phyloP scores from a whole-genome alignment of 2,888 invertebrate species.

The Metacarcinus magister region DNA sequence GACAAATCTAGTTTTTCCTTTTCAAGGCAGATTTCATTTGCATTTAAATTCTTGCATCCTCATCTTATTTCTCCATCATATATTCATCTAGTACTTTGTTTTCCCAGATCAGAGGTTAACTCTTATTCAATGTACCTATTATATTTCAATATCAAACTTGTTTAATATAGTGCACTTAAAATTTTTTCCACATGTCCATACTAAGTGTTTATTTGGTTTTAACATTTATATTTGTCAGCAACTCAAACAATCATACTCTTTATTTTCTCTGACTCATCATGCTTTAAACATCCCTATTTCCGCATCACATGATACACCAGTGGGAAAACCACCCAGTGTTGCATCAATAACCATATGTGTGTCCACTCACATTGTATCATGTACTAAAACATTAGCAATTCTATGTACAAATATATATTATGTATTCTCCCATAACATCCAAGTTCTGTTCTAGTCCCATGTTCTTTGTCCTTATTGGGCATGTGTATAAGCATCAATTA shows the following conservation, averaged over 20 bases:
- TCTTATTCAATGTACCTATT: background rate
- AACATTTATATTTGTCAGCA: background rate
- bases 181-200: background rate
- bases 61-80: background rate
- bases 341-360: background rate
- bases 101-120: background rate
- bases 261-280: background rate
- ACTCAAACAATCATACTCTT: background rate
- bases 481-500: too few species aligned
- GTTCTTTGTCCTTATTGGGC: background rate
- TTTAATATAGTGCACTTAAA: background rate
- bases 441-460: background rate
- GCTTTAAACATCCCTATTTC: background rate
- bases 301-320: background rate
- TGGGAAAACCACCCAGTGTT: background rate
- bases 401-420: background rate
- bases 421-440: background rate
- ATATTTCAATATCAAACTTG: background rate
- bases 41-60: background rate
- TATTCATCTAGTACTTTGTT: background rate
- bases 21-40: background rate
- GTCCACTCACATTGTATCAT: background rate
- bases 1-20: background rate
- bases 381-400: background rate
- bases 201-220: background rate